phyloP scores from a whole-genome alignment of 2,888 invertebrate species.

The Melikaiella ostensackeni region DNA sequence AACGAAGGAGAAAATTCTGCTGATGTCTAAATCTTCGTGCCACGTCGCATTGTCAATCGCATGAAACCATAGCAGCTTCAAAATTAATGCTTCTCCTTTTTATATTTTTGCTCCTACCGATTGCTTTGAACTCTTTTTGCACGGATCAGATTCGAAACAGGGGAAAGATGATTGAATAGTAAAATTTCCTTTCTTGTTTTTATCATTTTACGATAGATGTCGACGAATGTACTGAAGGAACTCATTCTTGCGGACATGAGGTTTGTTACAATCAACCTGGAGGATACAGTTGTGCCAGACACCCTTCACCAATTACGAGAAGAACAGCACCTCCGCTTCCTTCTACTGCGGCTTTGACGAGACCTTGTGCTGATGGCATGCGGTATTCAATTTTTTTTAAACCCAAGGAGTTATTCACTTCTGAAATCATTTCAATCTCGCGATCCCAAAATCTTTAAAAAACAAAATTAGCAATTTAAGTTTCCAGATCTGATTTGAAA shows the following conservation, averaged over 20 bases:
- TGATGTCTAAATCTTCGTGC: not conserved
- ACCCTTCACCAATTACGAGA: constrained; percentile 61
- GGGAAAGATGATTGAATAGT: not conserved
- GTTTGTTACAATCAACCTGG: constrained; percentile 85
- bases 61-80: constrained; percentile 17
- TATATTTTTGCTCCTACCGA: not conserved
- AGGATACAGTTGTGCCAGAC: constrained; percentile 80
- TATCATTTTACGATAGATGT: constrained; percentile 80
- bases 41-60: not conserved
- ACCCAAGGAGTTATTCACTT: no score
- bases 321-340: constrained; percentile 49
- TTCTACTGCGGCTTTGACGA: constrained; percentile 26
- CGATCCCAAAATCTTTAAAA: no score
- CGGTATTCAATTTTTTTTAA: constrained; percentile 40
- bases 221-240: constrained; percentile 85
- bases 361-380: constrained; percentile 47
- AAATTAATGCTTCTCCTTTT: not conserved
- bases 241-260: constrained; percentile 81
- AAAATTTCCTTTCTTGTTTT: not conserved
- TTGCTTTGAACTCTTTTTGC: not conserved
- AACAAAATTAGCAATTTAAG: no score
- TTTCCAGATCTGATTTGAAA: no score
- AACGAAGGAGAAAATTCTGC: not conserved
- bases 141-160: not conserved
- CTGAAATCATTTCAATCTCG: no score